Evolutionary conservation across 2,888 invertebrate species (phyloP).

Genomic region (Linnaemya vulpina): DNA sequence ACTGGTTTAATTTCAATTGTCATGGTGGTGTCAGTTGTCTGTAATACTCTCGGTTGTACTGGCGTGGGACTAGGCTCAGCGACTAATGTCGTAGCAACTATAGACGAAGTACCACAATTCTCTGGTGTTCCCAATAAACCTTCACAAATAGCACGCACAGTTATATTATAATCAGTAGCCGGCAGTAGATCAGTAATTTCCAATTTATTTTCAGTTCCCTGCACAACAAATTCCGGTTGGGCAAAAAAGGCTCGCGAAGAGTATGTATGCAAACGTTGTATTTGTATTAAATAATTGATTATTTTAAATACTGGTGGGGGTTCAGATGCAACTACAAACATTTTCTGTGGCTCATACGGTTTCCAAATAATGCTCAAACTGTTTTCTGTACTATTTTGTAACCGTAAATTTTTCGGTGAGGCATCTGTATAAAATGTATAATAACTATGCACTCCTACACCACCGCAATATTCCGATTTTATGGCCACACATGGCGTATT

Average conservation of each 20-base stretch:
- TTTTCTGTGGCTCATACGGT: slow-evolving; percentile 84
- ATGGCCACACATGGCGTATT: slow-evolving; percentile 86
- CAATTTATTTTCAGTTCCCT: slow-evolving; percentile 85
- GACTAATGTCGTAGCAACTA: slow-evolving; percentile 88
- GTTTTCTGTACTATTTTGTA: slow-evolving; percentile 86
- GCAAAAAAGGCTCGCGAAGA: slow-evolving; percentile 84
- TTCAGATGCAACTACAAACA: slow-evolving; percentile 73
- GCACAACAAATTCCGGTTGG: slow-evolving; percentile 85
- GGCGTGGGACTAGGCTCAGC: slow-evolving; percentile 89
- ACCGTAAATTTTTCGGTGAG: slow-evolving; percentile 86
- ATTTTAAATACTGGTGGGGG: slow-evolving; percentile 79
- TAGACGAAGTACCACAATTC: slow-evolving; percentile 85
- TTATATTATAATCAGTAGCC: slow-evolving; percentile 90
- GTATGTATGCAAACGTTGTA: slow-evolving; percentile 85
- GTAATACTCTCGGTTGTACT: slow-evolving; percentile 86
- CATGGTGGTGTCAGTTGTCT: slow-evolving; percentile 86
- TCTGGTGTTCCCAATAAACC: slow-evolving; percentile 82
- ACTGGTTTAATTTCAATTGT: slow-evolving; percentile 87
- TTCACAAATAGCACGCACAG: slow-evolving; percentile 86
- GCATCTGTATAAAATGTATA: slow-evolving; percentile 83
- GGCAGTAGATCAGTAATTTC: slow-evolving; percentile 88
- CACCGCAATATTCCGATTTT: slow-evolving; percentile 87
- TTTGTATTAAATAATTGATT: slow-evolving; percentile 85
- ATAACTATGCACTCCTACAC: slow-evolving; percentile 86
- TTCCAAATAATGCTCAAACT: slow-evolving; percentile 86